A percentile compares a stretch with the other conserved stretches of the same genome.
Conservation (phyloP, 2,797 vertebrate species). For the Choloepus didactylus region DNA sequence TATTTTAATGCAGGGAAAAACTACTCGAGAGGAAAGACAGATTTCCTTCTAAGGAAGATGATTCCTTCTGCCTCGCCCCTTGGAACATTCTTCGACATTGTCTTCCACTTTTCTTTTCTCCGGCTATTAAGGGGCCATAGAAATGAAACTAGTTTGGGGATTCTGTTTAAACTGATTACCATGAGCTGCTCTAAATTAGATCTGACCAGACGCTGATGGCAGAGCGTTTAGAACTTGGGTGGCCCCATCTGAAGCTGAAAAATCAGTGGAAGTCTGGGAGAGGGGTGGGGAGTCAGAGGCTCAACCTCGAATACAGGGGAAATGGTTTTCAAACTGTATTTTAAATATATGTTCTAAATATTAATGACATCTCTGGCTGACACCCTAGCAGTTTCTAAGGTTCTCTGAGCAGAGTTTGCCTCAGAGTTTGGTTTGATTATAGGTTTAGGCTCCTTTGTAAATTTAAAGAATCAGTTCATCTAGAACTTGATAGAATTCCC, state of each 20-base stretch:
- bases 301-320: not conserved
- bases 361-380: slow-evolving; percentile 68
- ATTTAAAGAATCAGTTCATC: slow-evolving; percentile 66
- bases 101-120: not conserved
- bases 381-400: slow-evolving; percentile 49
- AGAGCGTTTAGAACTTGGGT: slow-evolving; percentile 40
- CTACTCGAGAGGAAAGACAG: not conserved
- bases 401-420: slow-evolving; percentile 59
- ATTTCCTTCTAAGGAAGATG: not conserved
- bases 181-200: slow-evolving; percentile 40
- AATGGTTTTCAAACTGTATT: slow-evolving; percentile 74
- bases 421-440: slow-evolving; percentile 69
- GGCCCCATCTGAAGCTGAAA: slow-evolving; percentile 45
- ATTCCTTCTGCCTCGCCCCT: not conserved
- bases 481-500: not conserved
- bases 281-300: not conserved
- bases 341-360: slow-evolving; percentile 65
- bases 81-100: not conserved
- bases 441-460: slow-evolving; percentile 43
- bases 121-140: slow-evolving; percentile 35
- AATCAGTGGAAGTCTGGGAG: not conserved
- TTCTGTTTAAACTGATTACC: slow-evolving; percentile 52
- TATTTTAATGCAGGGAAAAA: not conserved
- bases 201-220: slow-evolving; percentile 45
- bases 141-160: slow-evolving; percentile 42